Evolutionary conservation across 2,888 invertebrate species (phyloP).

Genomic region (Danaus chrysippus): DNA sequence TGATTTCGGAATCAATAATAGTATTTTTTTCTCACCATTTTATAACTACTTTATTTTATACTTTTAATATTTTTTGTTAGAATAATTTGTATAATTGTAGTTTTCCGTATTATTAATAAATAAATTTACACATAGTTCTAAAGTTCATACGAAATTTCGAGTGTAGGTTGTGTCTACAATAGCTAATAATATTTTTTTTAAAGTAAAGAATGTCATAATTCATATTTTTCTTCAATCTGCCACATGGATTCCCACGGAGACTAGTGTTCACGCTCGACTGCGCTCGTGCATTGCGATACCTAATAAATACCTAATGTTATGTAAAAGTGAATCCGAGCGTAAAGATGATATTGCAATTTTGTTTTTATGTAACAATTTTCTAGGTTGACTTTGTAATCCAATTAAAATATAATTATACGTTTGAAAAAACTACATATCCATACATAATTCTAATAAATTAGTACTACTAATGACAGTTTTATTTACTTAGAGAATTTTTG

Average conservation of each 20-base stretch:
- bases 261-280: slow-evolving; percentile 36
- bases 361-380: slow-evolving; percentile 26
- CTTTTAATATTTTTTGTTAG: no score
- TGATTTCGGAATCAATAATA: no score
- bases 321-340: slow-evolving; percentile 26
- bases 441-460: no score
- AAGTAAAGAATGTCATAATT: slow-evolving; percentile 30
- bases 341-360: slow-evolving; percentile 21
- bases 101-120: no score
- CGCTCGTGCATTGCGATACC: slow-evolving; percentile 35
- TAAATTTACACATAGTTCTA: no score
- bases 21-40: no score
- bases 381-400: slow-evolving; percentile 16
- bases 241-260: slow-evolving; percentile 28
- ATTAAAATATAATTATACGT: slow-evolving; percentile 1
- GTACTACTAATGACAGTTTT: no score
- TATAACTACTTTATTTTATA: no score
- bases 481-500: no score
- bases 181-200: background rate
- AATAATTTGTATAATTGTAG: no score
- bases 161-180: no score
- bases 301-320: slow-evolving; percentile 32
- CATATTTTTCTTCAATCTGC: slow-evolving; percentile 6
- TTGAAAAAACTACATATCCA: background rate
- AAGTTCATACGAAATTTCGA: no score